Evolutionary conservation across 2,888 invertebrate genomes (phyloP), one percentile per base, ranked within the genome.

Genomic region (Lepidocyrtoides sp.): DNA sequence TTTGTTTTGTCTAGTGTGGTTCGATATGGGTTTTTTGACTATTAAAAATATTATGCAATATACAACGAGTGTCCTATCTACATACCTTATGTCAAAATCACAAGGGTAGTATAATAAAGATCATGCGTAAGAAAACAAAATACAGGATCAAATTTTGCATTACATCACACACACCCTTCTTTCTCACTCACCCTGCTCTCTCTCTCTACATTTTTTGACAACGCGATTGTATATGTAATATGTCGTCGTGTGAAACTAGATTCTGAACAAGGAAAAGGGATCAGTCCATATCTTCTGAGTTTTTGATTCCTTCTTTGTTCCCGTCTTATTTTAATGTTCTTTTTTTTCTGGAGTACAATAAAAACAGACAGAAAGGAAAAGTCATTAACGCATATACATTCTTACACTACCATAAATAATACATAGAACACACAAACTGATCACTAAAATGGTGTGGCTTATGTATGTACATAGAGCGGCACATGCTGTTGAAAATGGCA

Each of bases 301-400:
- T 10, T 23, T 20, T 41, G 36, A n/a, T 69, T 8, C 41, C 7
- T 36, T 26, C 69, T 69, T 69, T 69, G 69, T 69, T 69, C 69
- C 69, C 8, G 5, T 36, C 20, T 20, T 69, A 20, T 20, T 69
- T 32, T 32, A 2, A 66, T 32, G 14, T 23, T 23, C 8, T 60
- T 66, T 29, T 63, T 4, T 20, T 66, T 69, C 36, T 69, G 41
- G 41, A 41, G 69, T 41, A n/a, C n/a, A 69, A 69, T 69, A 69
- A 69, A 69, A 69, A 17, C 8, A 41, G 32, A 66, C 10, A 60
- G 14, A 66, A 32, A 69, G 41, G 20, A 69, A 69, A 69, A 69
- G 69, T 69, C 69, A 69, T 69, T 69, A 69, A 69, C 69, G 69
- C 69, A 69, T 41, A 36, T 8, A 41, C 20, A 20, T 14, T n/a